Percentiles rank a stretch among this genome's conserved stretches.
Conservation (phyloP, 2,888 invertebrate genomes). For the Hyposoter dolosus region DNA sequence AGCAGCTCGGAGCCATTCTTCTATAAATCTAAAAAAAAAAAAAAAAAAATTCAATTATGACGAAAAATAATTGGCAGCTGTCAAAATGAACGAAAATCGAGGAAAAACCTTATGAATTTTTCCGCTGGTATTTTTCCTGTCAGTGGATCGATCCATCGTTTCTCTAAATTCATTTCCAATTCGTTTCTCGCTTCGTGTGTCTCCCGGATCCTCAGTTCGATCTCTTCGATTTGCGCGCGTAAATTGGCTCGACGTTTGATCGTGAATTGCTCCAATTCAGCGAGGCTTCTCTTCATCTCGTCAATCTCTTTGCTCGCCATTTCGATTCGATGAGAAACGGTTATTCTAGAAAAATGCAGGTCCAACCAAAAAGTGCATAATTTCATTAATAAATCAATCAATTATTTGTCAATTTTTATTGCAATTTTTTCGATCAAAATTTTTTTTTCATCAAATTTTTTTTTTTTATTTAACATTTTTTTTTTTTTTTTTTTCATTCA, state of each 20-base stretch:
- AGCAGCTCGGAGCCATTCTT: slow-evolving; percentile 87
- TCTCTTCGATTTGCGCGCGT: slow-evolving; percentile 87
- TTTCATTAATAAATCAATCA: neutral
- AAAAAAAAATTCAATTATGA: neutral
- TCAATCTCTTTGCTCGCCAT: slow-evolving; percentile 86
- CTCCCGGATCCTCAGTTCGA: slow-evolving; percentile 85
- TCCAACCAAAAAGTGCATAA: too few relatives aligned
- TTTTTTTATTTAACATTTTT: neutral
- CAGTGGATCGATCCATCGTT: slow-evolving; percentile 86
- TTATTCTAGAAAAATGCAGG: slow-evolving; percentile 82
- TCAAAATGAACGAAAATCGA: neutral
- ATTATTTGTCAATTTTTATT: neutral
- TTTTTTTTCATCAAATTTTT: neutral
- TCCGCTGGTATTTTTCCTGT: slow-evolving; percentile 88
- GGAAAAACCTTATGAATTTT: slow-evolving; percentile 84
- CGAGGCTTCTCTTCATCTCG: slow-evolving; percentile 82
- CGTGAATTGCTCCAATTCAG: slow-evolving; percentile 80
- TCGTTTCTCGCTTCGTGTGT: slow-evolving; percentile 85
- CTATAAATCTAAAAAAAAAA: slow-evolving; percentile 85
- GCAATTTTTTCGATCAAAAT: neutral
- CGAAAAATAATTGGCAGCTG: neutral
- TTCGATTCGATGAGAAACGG: slow-evolving; percentile 86
- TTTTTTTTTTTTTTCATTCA: neutral
- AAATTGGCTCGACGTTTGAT: slow-evolving; percentile 84
- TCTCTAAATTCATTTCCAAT: slow-evolving; percentile 86